Conservation (phyloP, 2,113 vertebrate genomes). For the Nyctereutes procyonoides region DNA sequence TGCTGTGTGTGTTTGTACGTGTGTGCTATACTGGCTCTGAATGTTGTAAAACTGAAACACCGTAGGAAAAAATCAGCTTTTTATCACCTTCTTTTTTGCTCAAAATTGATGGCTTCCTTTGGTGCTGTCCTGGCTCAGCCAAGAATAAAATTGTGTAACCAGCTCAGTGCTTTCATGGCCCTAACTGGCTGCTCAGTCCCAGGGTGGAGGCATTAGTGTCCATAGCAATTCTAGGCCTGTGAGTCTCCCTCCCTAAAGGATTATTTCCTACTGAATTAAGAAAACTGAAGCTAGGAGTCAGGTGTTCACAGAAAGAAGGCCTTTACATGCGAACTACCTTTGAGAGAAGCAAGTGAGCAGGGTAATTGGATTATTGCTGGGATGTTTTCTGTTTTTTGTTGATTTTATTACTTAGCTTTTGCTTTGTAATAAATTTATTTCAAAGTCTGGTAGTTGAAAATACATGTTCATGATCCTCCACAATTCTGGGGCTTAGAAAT, state of each 20-base stretch:
- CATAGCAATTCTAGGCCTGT: neutral
- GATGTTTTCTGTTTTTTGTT: neutral
- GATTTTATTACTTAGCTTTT: neutral
- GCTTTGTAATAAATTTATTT: neutral
- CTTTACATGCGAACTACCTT: neutral
- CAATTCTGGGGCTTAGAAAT: neutral
- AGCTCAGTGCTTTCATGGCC: neutral
- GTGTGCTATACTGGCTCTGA: neutral
- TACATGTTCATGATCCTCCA: neutral
- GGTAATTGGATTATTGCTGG: neutral
- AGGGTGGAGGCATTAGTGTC: neutral
- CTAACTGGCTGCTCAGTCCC: neutral
- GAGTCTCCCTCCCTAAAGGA: neutral
- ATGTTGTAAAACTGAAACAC: neutral
- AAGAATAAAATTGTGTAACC: neutral
- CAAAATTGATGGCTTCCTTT: neutral
- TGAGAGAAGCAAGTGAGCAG: neutral
- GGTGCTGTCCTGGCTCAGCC: neutral
- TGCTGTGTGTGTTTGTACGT: neutral
- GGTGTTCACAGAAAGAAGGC: neutral
- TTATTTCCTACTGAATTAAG: neutral
- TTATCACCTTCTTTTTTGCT: conserved; percentile 1
- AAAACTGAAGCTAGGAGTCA: neutral
- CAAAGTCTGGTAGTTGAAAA: neutral
- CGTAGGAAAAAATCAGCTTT: neutral